Conservation (phyloP, 2,113 vertebrate genomes). For the Aptenodytes patagonicus region DNA sequence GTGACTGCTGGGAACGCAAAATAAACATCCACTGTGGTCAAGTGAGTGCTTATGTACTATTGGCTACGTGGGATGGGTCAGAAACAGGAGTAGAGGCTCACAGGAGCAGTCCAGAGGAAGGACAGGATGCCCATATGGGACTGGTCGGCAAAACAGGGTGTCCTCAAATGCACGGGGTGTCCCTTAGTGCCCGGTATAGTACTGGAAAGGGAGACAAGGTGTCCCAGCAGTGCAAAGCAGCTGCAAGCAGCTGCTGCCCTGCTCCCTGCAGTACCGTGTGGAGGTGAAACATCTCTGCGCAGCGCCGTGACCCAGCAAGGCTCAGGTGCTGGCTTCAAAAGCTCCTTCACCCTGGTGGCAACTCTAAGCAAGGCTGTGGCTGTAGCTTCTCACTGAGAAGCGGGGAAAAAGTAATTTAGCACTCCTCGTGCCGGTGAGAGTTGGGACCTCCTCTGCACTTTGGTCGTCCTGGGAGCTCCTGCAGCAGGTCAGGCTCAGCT, state of each 20-base stretch:
- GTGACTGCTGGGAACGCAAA: background rate
- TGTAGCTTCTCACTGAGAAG: background rate
- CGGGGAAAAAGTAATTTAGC: background rate
- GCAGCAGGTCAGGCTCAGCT: background rate
- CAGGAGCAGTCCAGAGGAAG: background rate
- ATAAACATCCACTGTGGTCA: background rate
- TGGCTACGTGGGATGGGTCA: background rate
- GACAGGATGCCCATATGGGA: background rate
- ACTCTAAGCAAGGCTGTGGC: background rate
- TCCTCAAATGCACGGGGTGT: background rate
- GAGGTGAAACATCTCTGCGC: background rate
- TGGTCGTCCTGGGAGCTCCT: background rate
- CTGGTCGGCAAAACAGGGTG: background rate
- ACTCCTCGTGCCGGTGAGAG: accelerated
- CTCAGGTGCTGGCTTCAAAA: background rate
- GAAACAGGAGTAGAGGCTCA: background rate
- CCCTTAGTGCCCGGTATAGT: background rate
- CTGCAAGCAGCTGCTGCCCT: background rate
- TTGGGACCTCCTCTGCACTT: background rate
- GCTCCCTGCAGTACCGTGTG: background rate
- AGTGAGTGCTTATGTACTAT: background rate
- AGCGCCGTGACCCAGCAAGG: background rate
- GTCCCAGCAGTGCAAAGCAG: background rate
- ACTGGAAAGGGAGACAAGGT: background rate
- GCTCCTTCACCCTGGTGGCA: background rate